Conservation (phyloP, 2,113 vertebrate species). For the Oncorhynchus clarkii region DNA sequence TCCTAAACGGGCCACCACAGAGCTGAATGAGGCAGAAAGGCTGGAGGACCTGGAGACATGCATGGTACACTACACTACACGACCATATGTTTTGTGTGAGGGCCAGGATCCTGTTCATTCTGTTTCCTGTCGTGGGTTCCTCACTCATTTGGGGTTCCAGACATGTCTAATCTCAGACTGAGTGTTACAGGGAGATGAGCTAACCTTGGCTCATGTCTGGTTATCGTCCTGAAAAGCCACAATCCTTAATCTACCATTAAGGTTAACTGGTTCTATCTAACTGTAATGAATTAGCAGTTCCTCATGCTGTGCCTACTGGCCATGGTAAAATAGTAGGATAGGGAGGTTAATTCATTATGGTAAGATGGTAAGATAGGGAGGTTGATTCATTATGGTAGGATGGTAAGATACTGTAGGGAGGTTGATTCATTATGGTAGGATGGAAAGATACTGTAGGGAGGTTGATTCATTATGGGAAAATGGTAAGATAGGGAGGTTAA, state of each 20-base stretch:
- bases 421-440: neutral
- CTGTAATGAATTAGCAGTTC: neutral
- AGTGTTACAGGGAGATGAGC: too few species aligned
- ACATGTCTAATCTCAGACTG: too few species aligned
- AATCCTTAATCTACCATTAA: too few species aligned
- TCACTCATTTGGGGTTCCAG: too few species aligned
- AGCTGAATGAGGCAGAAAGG: conserved; percentile 86
- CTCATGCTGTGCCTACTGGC: neutral
- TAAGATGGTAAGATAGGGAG: neutral
- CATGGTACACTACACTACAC: conserved; percentile 80
- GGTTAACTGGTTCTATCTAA: too few species aligned
- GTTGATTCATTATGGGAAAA: too few species aligned
- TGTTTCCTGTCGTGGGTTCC: neutral
- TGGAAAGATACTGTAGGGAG: neutral
- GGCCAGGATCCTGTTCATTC: neutral
- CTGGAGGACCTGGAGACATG: conserved; percentile 92
- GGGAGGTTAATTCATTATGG: neutral
- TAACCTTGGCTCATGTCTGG: too few species aligned
- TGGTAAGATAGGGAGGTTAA: too few species aligned
- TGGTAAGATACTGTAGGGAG: neutral
- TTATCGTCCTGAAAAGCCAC: too few species aligned
- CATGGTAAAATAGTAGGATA: neutral
- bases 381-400: neutral
- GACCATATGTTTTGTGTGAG: too few species aligned
- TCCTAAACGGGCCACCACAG: conserved; percentile 76